These are phyloP conservation scores for Trissolcus basalis DNA, from an alignment of 1,140 invertebrate species.

Conservation along the genomic window DNA sequence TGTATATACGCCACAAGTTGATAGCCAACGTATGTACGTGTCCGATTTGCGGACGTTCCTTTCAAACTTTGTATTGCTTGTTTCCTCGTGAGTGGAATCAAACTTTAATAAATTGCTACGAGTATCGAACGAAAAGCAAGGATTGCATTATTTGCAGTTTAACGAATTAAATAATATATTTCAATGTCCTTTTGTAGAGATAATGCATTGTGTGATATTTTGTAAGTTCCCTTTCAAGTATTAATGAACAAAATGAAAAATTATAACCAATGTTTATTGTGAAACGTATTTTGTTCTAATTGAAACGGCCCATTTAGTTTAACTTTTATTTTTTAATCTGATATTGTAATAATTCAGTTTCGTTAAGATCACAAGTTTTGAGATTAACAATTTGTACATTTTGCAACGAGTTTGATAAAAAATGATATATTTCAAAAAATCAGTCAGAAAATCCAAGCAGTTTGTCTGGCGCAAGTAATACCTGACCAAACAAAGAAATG, in stretches of 20 bases:
- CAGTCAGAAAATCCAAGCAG: constrained; percentile 26
- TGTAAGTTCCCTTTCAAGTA: too few relatives aligned
- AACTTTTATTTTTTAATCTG: too few relatives aligned
- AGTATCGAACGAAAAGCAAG: constrained; percentile 33
- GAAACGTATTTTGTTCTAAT: too few relatives aligned
- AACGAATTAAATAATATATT: constrained; percentile 33
- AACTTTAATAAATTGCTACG: constrained; percentile 54
- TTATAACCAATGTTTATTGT: too few relatives aligned
- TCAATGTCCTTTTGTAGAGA: not conserved
- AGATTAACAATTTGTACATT: too few relatives aligned
- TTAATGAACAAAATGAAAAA: too few relatives aligned
- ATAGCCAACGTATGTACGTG: constrained; percentile 54
- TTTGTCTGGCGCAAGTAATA: constrained; percentile 43
- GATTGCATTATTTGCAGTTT: constrained; percentile 22
- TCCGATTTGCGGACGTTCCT: constrained; percentile 56
- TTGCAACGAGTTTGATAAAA: too few relatives aligned
- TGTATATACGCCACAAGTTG: constrained; percentile 55
- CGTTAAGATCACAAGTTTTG: too few relatives aligned
- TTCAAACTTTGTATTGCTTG: constrained; percentile 56
- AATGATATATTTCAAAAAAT: too few relatives aligned
- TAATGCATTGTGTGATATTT: not conserved
- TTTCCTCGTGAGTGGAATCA: constrained; percentile 55
- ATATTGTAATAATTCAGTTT: too few relatives aligned
- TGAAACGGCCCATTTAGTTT: too few relatives aligned
- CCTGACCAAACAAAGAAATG: constrained; percentile 55